A percentile compares a stretch with the other conserved stretches of the same genome.
Evolutionary conservation across 2,797 vertebrate species (phyloP).

Genomic region (Okamejei kenojei): DNA sequence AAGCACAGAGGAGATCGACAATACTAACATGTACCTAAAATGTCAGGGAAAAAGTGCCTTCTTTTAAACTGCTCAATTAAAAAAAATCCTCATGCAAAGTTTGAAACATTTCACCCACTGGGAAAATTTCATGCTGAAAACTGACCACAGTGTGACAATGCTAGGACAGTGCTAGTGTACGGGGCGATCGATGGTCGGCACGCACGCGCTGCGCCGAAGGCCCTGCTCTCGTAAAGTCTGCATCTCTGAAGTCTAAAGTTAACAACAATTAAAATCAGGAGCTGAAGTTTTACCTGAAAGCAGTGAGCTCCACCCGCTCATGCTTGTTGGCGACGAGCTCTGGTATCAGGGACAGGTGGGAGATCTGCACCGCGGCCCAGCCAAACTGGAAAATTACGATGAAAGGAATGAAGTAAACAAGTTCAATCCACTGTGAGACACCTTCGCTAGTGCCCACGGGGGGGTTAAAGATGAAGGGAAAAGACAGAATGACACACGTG

Average conservation of each 20-base stretch:
- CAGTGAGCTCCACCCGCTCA: conserved; percentile 87
- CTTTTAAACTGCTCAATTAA: too few species aligned
- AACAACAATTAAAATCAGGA: background rate
- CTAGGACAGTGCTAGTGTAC: too few species aligned
- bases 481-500: conserved; percentile 74
- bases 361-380: conserved; percentile 89
- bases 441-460: conserved; percentile 65
- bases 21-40: too few species aligned
- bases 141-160: too few species aligned
- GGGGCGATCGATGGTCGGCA: too few species aligned
- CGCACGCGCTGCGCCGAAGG: too few species aligned
- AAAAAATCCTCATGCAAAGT: background rate
- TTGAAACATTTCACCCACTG: background rate
- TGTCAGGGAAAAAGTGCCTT: background rate
- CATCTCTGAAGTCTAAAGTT: too few species aligned
- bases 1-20: too few species aligned
- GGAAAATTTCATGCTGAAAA: background rate
- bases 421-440: conserved; percentile 73
- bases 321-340: conserved; percentile 76
- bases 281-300: conserved; percentile 68
- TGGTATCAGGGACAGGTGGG: conserved; percentile 87
- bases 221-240: too few species aligned
- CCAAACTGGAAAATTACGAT: conserved; percentile 87
- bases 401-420: conserved; percentile 80
- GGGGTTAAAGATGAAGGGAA: conserved; percentile 86